Percentiles rank a stretch among this genome's conserved stretches.
Evolutionary conservation across 1,140 invertebrate genomes (phyloP).

Genomic region (Trichoplusia ni): DNA sequence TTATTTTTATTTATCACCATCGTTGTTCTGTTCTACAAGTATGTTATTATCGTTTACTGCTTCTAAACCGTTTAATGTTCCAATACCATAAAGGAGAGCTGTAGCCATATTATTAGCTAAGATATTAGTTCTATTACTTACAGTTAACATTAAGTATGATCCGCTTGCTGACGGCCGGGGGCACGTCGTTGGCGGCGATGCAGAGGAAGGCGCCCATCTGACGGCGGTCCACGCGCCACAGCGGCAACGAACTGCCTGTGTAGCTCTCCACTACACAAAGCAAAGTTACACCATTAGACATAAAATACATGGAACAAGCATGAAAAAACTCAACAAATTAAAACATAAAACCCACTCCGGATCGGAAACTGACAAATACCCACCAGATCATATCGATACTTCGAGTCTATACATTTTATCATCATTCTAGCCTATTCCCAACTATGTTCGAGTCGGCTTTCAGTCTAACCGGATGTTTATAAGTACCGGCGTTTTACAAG

Average conservation of each 20-base stretch:
- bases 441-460: too few relatives aligned
- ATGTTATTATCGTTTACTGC: too few relatives aligned
- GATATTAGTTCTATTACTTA: constrained; percentile 82
- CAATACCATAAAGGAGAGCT: not conserved
- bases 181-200: constrained; percentile 94
- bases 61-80: too few relatives aligned
- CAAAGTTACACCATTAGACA: constrained; percentile 1
- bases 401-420: too few relatives aligned
- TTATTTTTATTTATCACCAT: too few relatives aligned
- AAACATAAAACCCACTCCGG: too few relatives aligned
- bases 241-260: constrained; percentile 87
- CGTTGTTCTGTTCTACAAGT: too few relatives aligned
- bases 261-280: constrained; percentile 85
- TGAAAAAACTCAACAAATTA: not conserved
- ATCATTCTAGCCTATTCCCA: too few relatives aligned
- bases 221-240: constrained; percentile 89
- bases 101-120: not conserved
- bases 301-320: not conserved
- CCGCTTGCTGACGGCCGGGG: constrained; percentile 93
- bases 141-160: constrained; percentile 94
- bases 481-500: too few relatives aligned
- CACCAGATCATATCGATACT: too few relatives aligned
- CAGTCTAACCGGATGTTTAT: too few relatives aligned
- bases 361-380: too few relatives aligned
- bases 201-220: constrained; percentile 95